phyloP scores from a whole-genome alignment of 2,888 invertebrate genomes.

The Agrotis exclamationis region DNA sequence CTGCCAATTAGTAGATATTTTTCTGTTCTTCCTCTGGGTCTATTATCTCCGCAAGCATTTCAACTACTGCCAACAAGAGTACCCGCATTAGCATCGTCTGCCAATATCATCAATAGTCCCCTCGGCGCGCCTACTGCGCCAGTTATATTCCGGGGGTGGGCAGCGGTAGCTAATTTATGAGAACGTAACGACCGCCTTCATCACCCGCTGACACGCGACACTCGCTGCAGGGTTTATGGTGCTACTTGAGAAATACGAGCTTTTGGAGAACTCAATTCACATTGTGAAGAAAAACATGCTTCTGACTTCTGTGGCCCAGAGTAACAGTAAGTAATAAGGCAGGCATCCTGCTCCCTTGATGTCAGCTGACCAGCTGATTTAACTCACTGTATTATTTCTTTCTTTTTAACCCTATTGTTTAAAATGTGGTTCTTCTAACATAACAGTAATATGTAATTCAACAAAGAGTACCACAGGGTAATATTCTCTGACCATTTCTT shows the following conservation, averaged over 20 bases:
- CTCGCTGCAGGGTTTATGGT: conserved; percentile 10
- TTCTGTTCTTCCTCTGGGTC: neutral
- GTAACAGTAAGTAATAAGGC: neutral
- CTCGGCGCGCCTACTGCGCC: conserved; percentile 30
- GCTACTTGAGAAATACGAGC: neutral
- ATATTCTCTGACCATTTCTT: neutral
- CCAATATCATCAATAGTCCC: conserved; percentile 34
- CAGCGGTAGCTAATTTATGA: conserved; percentile 46
- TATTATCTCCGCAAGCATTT: neutral
- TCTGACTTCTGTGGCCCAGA: neutral
- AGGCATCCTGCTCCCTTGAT: too few species aligned
- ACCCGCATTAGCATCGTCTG: conserved; percentile 31
- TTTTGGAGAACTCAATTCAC: conserved; percentile 3
- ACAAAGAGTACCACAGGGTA: neutral
- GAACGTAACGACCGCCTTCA: conserved; percentile 38
- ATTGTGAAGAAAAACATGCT: neutral
- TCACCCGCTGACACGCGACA: conserved; percentile 47
- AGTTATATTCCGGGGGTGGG: conserved; percentile 32
- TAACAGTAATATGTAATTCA: neutral
- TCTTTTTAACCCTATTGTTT: too few species aligned
- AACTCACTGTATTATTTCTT: too few species aligned
- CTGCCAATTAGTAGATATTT: too few species aligned
- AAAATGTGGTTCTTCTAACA: too few species aligned
- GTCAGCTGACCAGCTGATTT: too few species aligned
- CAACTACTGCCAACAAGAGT: neutral